phyloP scores from a whole-genome alignment of 2,113 vertebrate genomes.

The Siphamia tubifer region DNA sequence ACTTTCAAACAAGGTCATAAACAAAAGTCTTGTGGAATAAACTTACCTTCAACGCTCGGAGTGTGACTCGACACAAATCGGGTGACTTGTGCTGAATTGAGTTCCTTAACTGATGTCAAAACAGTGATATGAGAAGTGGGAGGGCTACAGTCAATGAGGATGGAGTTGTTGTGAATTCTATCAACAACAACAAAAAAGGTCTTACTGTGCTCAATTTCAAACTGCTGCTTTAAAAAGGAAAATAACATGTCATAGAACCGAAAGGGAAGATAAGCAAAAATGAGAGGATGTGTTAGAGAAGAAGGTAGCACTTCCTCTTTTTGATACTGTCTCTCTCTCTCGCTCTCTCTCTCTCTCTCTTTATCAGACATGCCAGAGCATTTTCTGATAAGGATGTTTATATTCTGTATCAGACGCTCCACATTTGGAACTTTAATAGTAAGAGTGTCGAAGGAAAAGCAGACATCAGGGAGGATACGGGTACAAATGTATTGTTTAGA shows the following conservation, averaged over 20 bases:
- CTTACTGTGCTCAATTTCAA: slow-evolving; percentile 24
- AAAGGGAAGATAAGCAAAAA: slow-evolving; percentile 29
- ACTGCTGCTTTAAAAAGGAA: slow-evolving; percentile 16
- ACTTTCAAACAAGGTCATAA: slow-evolving; percentile 60
- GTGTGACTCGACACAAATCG: slow-evolving; percentile 14
- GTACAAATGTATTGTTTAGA: slow-evolving; percentile 30
- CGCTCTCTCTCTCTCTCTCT: too few relatives aligned
- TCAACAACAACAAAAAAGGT: not conserved
- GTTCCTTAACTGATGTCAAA: slow-evolving; percentile 43
- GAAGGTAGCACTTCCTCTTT: slow-evolving; percentile 63
- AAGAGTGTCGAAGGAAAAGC: not conserved
- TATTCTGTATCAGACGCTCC: slow-evolving; percentile 12
- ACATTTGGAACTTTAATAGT: slow-evolving; percentile 13
- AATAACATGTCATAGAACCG: slow-evolving; percentile 24
- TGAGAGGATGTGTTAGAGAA: slow-evolving; percentile 53
- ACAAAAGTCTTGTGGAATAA: slow-evolving; percentile 37
- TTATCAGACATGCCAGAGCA: not conserved
- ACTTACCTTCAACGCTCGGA: slow-evolving; percentile 64
- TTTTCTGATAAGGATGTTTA: slow-evolving; percentile 22
- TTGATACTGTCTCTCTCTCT: not conserved
- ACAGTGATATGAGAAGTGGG: not conserved
- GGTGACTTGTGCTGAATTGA: slow-evolving; percentile 27
- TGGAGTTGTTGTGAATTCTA: slow-evolving; percentile 6
- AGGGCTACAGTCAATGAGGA: slow-evolving; percentile 19
- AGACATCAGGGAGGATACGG: not conserved